Evolutionary conservation across 2,888 invertebrate genomes (phyloP).

Genomic region (Drosophila macrospina): DNA sequence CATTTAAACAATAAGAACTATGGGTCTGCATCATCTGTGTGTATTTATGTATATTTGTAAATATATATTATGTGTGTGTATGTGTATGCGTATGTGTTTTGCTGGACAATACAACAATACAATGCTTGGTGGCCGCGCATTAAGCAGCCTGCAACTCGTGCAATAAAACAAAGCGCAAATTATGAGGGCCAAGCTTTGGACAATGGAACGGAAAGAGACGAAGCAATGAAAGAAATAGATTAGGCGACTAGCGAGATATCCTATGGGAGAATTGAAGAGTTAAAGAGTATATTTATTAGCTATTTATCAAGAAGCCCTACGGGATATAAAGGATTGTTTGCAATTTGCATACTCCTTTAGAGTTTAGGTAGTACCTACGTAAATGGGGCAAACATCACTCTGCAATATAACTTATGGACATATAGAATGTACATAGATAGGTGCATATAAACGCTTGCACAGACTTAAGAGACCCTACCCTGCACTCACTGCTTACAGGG

Average conservation of each 20-base stretch:
- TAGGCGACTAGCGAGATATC: slow-evolving; percentile 18
- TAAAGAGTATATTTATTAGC: too few relatives aligned
- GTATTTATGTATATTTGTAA: background rate
- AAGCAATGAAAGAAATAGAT: slow-evolving; percentile 14
- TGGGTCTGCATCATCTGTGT: background rate
- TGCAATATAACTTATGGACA: too few relatives aligned
- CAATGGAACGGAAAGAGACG: slow-evolving; percentile 39
- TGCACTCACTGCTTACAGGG: slow-evolving; percentile 13
- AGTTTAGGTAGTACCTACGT: too few relatives aligned
- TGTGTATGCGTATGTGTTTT: slow-evolving; percentile 9
- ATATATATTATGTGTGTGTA: slow-evolving; percentile 1
- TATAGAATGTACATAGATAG: too few relatives aligned
- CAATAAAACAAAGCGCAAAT: slow-evolving; percentile 76
- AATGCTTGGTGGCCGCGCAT: slow-evolving; percentile 44
- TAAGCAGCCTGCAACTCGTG: slow-evolving; percentile 68
- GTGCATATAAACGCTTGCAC: too few relatives aligned
- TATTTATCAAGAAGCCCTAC: too few relatives aligned
- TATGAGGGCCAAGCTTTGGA: slow-evolving; percentile 65
- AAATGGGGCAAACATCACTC: too few relatives aligned
- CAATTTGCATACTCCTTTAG: too few relatives aligned
- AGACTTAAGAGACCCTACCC: background rate
- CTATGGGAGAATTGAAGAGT: background rate
- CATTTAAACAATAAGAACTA: slow-evolving; percentile 56
- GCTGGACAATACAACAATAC: slow-evolving; percentile 36
- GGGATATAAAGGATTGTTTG: too few relatives aligned